phyloP scores from a whole-genome alignment of 2,797 vertebrate species.

The Poecile montanus region DNA sequence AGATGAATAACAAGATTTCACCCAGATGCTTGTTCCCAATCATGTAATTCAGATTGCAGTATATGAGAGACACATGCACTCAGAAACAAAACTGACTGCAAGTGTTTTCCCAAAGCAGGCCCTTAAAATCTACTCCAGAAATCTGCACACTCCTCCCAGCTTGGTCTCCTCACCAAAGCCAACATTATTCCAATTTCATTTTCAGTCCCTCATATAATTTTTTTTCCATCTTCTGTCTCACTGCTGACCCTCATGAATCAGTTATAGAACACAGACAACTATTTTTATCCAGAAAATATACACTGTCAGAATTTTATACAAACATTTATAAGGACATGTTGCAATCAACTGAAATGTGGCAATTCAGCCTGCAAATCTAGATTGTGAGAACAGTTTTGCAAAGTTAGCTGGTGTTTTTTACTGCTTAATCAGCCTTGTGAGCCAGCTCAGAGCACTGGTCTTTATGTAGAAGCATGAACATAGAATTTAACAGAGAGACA shows the following conservation, averaged over 20 bases:
- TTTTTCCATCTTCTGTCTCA: not conserved
- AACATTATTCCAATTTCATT: not conserved
- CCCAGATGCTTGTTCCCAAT: not conserved
- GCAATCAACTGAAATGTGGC: not conserved
- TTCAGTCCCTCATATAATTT: not conserved
- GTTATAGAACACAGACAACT: not conserved
- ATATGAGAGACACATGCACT: not conserved
- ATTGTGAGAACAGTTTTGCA: not conserved
- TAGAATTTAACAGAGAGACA: not conserved
- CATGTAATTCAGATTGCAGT: not conserved
- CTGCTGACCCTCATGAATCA: not conserved
- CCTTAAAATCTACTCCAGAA: not conserved
- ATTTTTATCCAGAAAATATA: not conserved
- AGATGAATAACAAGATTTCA: slow-evolving; percentile 13
- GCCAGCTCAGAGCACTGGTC: not conserved
- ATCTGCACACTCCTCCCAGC: not conserved
- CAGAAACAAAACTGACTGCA: not conserved
- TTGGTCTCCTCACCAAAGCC: not conserved
- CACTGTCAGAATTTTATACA: not conserved
- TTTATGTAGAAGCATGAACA: not conserved
- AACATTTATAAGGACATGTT: not conserved
- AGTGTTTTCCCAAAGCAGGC: not conserved
- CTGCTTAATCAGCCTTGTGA: not conserved
- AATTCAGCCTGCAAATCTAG: not conserved
- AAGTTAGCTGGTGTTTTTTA: not conserved